Evolutionary conservation across 1,140 invertebrate species (phyloP), one percentile per base, ranked within the genome.

Genomic region (Meteorus sp.): DNA sequence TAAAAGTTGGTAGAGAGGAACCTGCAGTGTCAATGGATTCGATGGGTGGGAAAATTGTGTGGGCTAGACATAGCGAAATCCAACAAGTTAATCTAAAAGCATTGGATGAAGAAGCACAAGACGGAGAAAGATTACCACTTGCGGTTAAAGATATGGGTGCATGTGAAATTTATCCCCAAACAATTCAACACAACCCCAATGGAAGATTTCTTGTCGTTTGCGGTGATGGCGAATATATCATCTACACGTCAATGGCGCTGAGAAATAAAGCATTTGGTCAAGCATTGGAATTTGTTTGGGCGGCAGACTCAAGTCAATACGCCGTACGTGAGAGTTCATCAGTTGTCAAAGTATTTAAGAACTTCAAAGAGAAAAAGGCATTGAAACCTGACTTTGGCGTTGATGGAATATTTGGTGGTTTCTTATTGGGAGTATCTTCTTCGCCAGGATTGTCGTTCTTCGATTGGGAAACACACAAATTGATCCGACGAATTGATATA

Each of bases 11-110:
- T 4, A 84, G 97, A 29, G 98, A 99, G 75, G 97, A 99, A 72
- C 98, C 98, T 1, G 97, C 97, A 0, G 95, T 99, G 67, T 98
- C 96, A 0, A 99, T 99, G 98, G 98, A 99, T 79, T 89, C 90
- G 0, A 90, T 89, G 66, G 96, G 97, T 45, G 95, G 96, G 37
- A 99, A 99, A 83, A 98, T 99, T 43, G 92, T 99, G 35, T 99
- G 95, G 95, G 97, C 97, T 0, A 90, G 91, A 67, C 97, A 99
- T 75, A 96, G 94, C 0, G 97, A 99, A 82, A 89, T 99, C 65
- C 97, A 99, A 73, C 96, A 99, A 76, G 97, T 95, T 1, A 98
- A 98, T 81, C 78, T 98, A 47, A 96, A 97, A 77, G 86, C 90
- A 0, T 74, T 94, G 19, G 85, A 87, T 1, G 86, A 92, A 69